Evolutionary conservation across 2,797 vertebrate species (phyloP), one percentile per base, ranked within the genome.

Genomic region (Alauda arvensis): DNA sequence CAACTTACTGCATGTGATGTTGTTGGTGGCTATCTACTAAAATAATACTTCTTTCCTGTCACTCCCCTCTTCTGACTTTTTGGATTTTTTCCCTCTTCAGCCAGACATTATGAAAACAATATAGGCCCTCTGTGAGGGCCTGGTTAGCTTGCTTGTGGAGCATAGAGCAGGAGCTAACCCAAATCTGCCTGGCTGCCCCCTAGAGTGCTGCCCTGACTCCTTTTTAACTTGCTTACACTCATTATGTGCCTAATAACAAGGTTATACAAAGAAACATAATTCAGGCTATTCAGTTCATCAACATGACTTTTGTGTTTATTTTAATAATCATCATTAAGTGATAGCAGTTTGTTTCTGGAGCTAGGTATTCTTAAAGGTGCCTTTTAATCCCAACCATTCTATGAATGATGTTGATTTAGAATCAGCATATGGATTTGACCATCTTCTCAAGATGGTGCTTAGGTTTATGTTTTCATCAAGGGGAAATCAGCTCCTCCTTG

Each of bases 51-150:
- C 14, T 81, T 76, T 25, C 13, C 17, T 63, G 12, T 34, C 26
- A 29, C 10, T 75, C 17, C 19, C 24, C 24, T 83, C 14, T 8
- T 78, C 51, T 55, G 52, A 62, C 14, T 70, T 80, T 52, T 52
- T 10, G 12, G 1, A 0, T 0, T 14, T 71, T 67, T 63, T 3
- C 7, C 4, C 31, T 65, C 14, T 53, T 51, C 23, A 74, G 12
- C 11, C 45, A 62, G 20, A 18, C 26, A 18, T 42, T 43, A 77
- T 45, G 52, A 46, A 70, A 66, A 55, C 6, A 82, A 2, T 37
- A 57, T 26, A 26, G 33, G 24, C 24, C 7, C 55, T 37, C 24
- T 37, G 10, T 51, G 40, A 55, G 29, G n/a, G 26, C 8, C 24
- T n/a, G 20, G 7, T 48, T 63, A 40, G 33, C 45, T 65, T 48